phyloP scores from a whole-genome alignment of 2,888 invertebrate species.

The Unio pictorum region DNA sequence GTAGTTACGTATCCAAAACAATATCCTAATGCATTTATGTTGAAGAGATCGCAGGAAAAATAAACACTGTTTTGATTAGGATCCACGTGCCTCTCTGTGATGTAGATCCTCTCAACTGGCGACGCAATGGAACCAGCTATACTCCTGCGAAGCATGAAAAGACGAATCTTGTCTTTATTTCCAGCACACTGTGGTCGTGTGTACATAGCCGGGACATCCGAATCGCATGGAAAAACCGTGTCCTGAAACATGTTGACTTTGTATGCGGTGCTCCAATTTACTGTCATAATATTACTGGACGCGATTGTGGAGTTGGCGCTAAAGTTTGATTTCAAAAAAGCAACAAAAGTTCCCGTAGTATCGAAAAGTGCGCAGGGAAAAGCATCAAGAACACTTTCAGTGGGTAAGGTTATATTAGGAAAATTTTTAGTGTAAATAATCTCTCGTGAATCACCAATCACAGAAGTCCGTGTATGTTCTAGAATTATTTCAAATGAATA shows the following conservation, averaged over 20 bases:
- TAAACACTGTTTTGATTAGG: conserved; percentile 39
- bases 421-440: conserved; percentile 25
- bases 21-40: conserved; percentile 52
- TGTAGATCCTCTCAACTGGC: conserved; percentile 47
- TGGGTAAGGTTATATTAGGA: conserved; percentile 13
- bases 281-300: conserved; percentile 52
- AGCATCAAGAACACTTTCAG: conserved; percentile 15
- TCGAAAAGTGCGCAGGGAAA: conserved; percentile 57
- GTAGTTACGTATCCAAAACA: conserved; percentile 64
- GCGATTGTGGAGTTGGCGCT: conserved; percentile 40
- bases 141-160: conserved; percentile 47
- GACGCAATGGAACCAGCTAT: conserved; percentile 54
- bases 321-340: conserved; percentile 47
- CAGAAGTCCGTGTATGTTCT: conserved; percentile 30
- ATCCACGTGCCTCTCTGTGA: conserved; percentile 46
- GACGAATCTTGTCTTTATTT: conserved; percentile 55
- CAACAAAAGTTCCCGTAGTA: conserved; percentile 58
- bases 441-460: conserved; percentile 15
- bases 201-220: conserved; percentile 45
- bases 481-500: conserved; percentile 43
- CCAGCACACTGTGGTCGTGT: conserved; percentile 54
- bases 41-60: conserved; percentile 55
- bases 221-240: conserved; percentile 57
- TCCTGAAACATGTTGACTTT: conserved; percentile 36
- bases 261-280: conserved; percentile 53